Base-by-base conservation (phyloP, 2,797 vertebrate genomes). In the Saguinus oedipus region DNA sequence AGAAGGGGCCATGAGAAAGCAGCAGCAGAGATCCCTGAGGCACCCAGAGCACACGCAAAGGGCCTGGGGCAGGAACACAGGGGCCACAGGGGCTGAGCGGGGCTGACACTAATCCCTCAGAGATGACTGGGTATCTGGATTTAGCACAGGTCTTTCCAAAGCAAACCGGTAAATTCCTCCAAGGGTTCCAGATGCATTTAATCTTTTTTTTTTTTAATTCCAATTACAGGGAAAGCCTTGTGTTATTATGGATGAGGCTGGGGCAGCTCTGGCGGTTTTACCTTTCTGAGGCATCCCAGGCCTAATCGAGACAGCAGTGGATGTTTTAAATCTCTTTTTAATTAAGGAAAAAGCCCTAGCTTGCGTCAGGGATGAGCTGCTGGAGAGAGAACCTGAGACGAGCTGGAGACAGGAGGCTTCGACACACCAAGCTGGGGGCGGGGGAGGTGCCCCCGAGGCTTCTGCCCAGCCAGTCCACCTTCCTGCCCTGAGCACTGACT, bases 271-370 rank as follows among this genome's bases (percentile, higher is more conserved):
- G 68, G 95, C 55, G 82, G 96, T 95, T 97, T 97, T 97, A 94
- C 98, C 97, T 98, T 96, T 97, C 95, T 85, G 27, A 95, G 48
- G 97, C 96, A 93, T 97, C 93, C 72, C 50, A 91, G 97, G 97
- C 98, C 97, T 4, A 24, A 46, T 78, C 94, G 97, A 97, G 95
- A 97, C 72, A 50, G 98, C 97, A 95, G 95, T 93, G 96, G 98
- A 97, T 97, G 97, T 97, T 98, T 98, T 98, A 98, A 98, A 98
- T 98, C 98, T 98, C 98, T 98, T 98, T 98, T 98, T 98, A 98
- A 98, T 98, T 98, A 98, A 98, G 98, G 97, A 96, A 98, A 98
- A 98, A 98, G 96, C 98, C 91, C 84, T 80, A 42, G 96, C 89
- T 98, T 97, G 95, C 46, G 7, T 98, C 98, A 98, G 94, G 92